These are phyloP conservation scores for Xiphophorus couchianus DNA, from an alignment of 2,113 vertebrate species.

Conservation along the genomic window DNA sequence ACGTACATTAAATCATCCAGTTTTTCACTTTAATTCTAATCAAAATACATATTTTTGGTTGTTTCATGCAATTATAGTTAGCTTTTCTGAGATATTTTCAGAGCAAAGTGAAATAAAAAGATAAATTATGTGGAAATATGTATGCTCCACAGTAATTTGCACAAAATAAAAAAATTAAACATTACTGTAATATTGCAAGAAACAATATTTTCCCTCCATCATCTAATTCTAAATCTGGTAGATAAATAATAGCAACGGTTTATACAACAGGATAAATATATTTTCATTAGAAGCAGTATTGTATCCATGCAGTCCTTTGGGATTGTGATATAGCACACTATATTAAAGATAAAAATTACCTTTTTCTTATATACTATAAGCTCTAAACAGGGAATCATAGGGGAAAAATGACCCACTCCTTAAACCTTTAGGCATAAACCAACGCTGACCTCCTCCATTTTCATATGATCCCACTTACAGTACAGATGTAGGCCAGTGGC, in stretches of 20 bases:
- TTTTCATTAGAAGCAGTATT: not conserved
- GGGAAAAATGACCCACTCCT: not conserved
- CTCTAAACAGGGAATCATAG: not conserved
- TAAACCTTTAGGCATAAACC: constrained; percentile 1
- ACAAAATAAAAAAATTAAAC: too few species aligned
- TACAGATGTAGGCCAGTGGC: constrained; percentile 25
- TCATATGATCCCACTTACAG: constrained; percentile 5
- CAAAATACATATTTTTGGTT: not conserved
- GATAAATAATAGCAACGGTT: too few species aligned
- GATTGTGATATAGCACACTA: too few species aligned
- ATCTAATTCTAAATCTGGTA: too few species aligned
- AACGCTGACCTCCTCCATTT: constrained; percentile 24
- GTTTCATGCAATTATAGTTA: too few species aligned
- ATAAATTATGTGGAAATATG: not conserved
- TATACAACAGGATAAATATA: too few species aligned
- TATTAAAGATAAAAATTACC: too few species aligned
- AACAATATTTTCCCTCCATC: too few species aligned
- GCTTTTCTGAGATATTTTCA: not conserved
- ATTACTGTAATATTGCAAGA: too few species aligned
- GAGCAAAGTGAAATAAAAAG: not conserved
- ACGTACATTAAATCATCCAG: too few species aligned
- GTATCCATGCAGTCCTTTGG: not conserved
- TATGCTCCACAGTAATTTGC: too few species aligned
- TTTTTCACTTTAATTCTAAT: not conserved
- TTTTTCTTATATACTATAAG: too few species aligned